Conservation (phyloP, 2,113 vertebrate genomes). For the Galeopterus variegatus region DNA sequence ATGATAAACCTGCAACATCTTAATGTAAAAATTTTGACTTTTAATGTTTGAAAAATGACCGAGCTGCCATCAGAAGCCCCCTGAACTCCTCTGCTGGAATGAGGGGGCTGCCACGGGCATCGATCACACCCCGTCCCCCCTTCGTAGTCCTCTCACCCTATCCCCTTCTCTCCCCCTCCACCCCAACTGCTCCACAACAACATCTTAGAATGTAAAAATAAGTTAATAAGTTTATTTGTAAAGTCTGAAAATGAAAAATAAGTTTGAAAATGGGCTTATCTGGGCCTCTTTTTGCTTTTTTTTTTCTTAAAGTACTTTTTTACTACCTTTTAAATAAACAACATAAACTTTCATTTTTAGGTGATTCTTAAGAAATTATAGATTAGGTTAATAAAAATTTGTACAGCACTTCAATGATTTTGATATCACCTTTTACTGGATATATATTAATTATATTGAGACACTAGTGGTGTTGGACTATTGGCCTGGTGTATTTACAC, state of each 20-base stretch:
- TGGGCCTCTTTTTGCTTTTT: conserved; percentile 60
- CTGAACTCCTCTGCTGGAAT: too few relatives aligned
- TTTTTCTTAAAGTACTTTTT: conserved; percentile 86
- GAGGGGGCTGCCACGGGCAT: too few relatives aligned
- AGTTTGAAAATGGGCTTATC: conserved; percentile 50
- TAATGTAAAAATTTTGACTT: conserved; percentile 20
- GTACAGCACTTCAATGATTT: conserved; percentile 21
- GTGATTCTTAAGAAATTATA: conserved; percentile 21
- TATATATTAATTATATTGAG: not conserved
- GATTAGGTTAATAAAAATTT: conserved; percentile 30
- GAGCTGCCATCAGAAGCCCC: too few relatives aligned
- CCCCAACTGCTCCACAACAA: too few relatives aligned
- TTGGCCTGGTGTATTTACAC: conserved; percentile 44
- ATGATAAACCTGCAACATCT: conserved; percentile 11
- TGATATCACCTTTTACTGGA: not conserved
- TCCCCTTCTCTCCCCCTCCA: too few relatives aligned
- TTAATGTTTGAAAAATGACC: too few relatives aligned
- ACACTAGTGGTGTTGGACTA: not conserved
- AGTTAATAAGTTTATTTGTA: too few relatives aligned
- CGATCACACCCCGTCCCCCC: too few relatives aligned
- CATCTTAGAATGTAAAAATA: too few relatives aligned
- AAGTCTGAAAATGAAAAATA: not conserved
- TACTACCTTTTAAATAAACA: conserved; percentile 86
- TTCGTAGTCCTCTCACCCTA: too few relatives aligned
- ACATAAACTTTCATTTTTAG: conserved; percentile 30